A percentile compares a stretch with the other conserved stretches of the same genome.
phyloP scores from a whole-genome alignment of 2,113 vertebrate genomes.

The Chloebia gouldiae region DNA sequence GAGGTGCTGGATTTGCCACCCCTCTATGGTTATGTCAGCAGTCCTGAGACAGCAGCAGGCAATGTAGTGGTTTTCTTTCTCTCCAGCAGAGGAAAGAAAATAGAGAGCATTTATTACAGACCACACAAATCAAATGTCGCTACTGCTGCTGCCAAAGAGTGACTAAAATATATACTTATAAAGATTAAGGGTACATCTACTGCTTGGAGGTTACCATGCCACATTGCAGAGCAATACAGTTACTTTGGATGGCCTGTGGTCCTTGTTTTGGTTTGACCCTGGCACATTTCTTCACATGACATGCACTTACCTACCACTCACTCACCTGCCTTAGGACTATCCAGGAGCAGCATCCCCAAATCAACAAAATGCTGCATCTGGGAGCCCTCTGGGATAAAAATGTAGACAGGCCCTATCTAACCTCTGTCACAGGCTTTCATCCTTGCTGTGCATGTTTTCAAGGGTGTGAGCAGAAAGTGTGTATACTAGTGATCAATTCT shows the following conservation, averaged over 20 bases:
- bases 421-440: neutral
- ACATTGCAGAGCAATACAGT: neutral
- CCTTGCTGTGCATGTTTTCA: neutral
- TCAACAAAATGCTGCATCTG: neutral
- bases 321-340: neutral
- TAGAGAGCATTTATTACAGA: neutral
- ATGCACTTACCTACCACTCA: neutral
- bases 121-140: neutral
- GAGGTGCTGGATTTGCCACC: neutral
- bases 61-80: neutral
- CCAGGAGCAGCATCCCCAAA: neutral
- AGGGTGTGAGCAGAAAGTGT: neutral
- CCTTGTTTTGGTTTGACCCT: neutral
- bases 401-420: neutral
- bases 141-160: neutral
- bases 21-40: neutral
- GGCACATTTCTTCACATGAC: accelerated
- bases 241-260: neutral
- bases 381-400: neutral
- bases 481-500: neutral
- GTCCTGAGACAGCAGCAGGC: neutral
- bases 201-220: neutral
- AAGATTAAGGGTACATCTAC: neutral
- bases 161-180: neutral
- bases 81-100: neutral